A percentile compares a stretch with the other conserved stretches of the same genome.
These are phyloP conservation scores for Felis catus DNA, from an alignment of 2,113 vertebrate species.

Conservation along the genomic window F.catus_Fca126_mat1.0 CM031423.1:11127001-11127500, in stretches of 20 bases:
- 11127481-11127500: rapidly evolving
- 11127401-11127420: not conserved
- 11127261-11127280: not conserved
- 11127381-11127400: rapidly evolving
- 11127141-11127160: rapidly evolving
- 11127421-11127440: not conserved
- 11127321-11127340: not conserved
- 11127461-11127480: not conserved
- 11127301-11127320: not conserved
- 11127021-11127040: not conserved
- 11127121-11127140: not conserved
- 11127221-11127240: not conserved
- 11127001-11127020: rapidly evolving
- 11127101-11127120: not conserved
- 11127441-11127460: not conserved
- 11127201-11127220: not conserved
- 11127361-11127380: rapidly evolving
- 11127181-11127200: no score
- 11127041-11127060: not conserved
- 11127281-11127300: not conserved
- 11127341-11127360: rapidly evolving
- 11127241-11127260: not conserved
- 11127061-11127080: not conserved
- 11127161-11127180: rapidly evolving
- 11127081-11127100: not conserved